These are phyloP conservation scores for Columbina picui DNA, from an alignment of 2,113 vertebrate genomes.

Conservation along the genomic window DNA sequence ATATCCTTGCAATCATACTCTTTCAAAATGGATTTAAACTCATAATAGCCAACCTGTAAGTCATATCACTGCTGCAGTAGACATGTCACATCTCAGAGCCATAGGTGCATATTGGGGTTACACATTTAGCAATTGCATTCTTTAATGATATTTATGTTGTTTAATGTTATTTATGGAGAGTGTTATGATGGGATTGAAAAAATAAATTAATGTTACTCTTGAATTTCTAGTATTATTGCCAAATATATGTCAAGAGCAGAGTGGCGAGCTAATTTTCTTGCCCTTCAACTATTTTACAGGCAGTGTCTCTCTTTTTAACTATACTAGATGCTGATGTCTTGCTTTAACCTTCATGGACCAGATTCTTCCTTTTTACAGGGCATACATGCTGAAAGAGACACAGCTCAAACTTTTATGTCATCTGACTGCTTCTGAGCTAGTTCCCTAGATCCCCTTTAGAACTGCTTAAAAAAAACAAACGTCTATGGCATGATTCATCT, in stretches of 20 bases:
- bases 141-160: background rate
- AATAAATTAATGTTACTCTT: background rate
- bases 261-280: background rate
- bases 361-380: background rate
- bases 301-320: background rate
- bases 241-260: background rate
- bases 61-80: background rate
- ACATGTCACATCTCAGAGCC: background rate
- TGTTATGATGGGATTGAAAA: background rate
- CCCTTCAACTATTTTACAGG: background rate
- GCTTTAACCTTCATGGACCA: background rate
- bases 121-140: background rate
- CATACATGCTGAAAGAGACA: background rate
- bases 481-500: background rate
- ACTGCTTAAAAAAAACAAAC: background rate
- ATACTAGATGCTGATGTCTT: background rate
- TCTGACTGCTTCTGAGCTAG: background rate
- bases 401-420: background rate
- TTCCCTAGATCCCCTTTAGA: background rate
- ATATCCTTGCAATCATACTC: background rate
- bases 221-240: background rate
- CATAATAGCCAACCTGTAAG: background rate
- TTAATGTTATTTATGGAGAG: background rate
- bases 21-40: background rate
- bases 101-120: background rate